Percentiles rank a stretch among this genome's conserved stretches.
Conservation (phyloP, 2,888 invertebrate species). For the Thalpophila matura region DNA sequence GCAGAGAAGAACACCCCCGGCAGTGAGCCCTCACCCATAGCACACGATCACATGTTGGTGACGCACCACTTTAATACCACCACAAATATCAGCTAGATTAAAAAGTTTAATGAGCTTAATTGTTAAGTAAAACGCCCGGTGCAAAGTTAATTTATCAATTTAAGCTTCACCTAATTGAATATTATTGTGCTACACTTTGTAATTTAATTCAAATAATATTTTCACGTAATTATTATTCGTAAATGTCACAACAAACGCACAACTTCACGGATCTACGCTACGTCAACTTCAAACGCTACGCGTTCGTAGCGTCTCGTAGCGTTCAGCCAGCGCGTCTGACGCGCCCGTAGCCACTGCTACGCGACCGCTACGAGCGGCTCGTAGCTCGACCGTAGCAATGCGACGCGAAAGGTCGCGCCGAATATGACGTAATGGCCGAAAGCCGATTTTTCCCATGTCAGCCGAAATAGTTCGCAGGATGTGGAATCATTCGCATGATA, state of each 20-base stretch:
- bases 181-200: background rate
- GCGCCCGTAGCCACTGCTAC: constrained; percentile 86
- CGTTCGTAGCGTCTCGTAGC: constrained; percentile 68
- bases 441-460: constrained; percentile 51
- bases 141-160: constrained; percentile 3
- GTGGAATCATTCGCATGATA: constrained; percentile 37
- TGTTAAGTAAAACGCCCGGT: constrained; percentile 6
- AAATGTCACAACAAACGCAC: constrained; percentile 34
- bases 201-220: background rate
- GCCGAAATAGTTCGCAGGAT: constrained; percentile 38
- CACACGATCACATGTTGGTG: constrained; percentile 62
- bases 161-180: background rate
- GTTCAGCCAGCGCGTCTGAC: constrained; percentile 77
- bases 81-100: background rate
- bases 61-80: constrained; percentile 26
- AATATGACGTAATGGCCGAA: constrained; percentile 73
- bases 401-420: constrained; percentile 69
- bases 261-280: constrained; percentile 37
- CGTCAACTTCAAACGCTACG: constrained; percentile 57
- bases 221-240: constrained; percentile 11
- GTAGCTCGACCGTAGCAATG: constrained; percentile 77
- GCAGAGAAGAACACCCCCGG: constrained; percentile 81
- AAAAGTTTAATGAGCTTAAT: background rate
- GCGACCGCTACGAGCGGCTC: constrained; percentile 67
- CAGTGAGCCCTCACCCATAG: constrained; percentile 79